Conservation (phyloP, 2,888 invertebrate genomes). For the Hylaea fasciaria region DNA sequence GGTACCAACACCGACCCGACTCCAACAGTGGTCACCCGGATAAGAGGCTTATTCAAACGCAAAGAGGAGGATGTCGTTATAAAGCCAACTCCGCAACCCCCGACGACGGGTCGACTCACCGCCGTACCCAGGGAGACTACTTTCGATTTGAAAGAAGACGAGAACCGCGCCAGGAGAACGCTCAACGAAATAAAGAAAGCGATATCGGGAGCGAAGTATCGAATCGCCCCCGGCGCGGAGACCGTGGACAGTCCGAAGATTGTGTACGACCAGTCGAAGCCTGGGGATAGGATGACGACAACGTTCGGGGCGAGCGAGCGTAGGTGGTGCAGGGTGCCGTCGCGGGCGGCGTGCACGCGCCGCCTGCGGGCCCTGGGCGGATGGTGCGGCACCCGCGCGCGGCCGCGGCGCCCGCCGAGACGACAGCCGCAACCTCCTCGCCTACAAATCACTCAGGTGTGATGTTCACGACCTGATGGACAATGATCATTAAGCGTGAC, state of each 20-base stretch:
- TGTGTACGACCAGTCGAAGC: constrained; percentile 74
- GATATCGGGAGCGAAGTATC: constrained; percentile 71
- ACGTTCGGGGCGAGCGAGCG: constrained; percentile 73
- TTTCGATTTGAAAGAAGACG: constrained; percentile 62
- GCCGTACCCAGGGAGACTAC: constrained; percentile 67
- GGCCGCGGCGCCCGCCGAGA: constrained; percentile 63
- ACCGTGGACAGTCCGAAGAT: constrained; percentile 76
- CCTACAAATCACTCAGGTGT: constrained; percentile 82
- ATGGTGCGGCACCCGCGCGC: constrained; percentile 66
- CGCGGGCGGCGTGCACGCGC: constrained; percentile 61
- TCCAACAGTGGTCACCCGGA: constrained; percentile 58
- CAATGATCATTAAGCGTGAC: constrained; percentile 35
- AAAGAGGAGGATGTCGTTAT: constrained; percentile 53
- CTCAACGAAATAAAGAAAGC: constrained; percentile 71
- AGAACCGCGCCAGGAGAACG: constrained; percentile 64
- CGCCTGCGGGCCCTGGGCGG: constrained; percentile 61
- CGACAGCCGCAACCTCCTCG: constrained; percentile 67
- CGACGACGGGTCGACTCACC: constrained; percentile 64
- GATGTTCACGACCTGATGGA: constrained; percentile 51
- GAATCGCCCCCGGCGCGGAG: constrained; percentile 69
- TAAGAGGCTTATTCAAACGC: constrained; percentile 61
- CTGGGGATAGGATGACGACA: constrained; percentile 76
- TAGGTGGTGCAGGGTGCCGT: constrained; percentile 68
- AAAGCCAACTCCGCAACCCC: constrained; percentile 48
- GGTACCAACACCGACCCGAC: constrained; percentile 79